These are phyloP conservation scores for Drosophila austrosaltans DNA, from an alignment of 2,888 invertebrate species.

Conservation along the genomic window DNA sequence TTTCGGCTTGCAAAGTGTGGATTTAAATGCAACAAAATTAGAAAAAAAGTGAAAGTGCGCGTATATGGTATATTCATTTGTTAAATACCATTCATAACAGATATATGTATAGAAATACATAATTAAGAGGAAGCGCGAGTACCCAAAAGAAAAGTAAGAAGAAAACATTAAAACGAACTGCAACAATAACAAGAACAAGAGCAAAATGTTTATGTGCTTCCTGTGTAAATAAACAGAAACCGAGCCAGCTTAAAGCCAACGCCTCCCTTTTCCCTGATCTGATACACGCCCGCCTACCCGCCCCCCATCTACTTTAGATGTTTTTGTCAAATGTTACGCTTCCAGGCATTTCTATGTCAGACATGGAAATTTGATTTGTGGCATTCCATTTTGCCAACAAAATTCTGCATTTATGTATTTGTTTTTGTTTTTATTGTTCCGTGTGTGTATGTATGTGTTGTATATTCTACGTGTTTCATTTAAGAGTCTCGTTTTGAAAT, in stretches of 20 bases:
- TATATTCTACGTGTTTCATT: constrained; percentile 30
- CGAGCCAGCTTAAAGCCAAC: not conserved
- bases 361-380: constrained; percentile 27
- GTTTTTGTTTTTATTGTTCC: constrained; percentile 2
- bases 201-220: constrained; percentile 1
- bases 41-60: not conserved
- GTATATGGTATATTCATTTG: not conserved
- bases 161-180: constrained; percentile 4
- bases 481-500: constrained; percentile 51
- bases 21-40: not conserved
- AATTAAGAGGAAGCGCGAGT: not conserved
- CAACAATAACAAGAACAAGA: constrained; percentile 4
- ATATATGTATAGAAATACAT: constrained; percentile 5
- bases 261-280: not conserved
- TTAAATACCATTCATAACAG: not conserved
- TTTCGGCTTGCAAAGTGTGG: not conserved
- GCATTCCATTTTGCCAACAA: constrained; percentile 3
- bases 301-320: not conserved
- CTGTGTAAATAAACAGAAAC: constrained; percentile 11
- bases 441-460: constrained; percentile 15
- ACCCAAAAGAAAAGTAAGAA: constrained; percentile 5
- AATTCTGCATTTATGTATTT: constrained; percentile 1
- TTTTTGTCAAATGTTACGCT: constrained; percentile 21
- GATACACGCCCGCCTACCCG: not conserved
- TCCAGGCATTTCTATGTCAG: constrained; percentile 36